Base-by-base conservation (phyloP, 1,140 invertebrate genomes). In the Marisa cornuarietis region DNA sequence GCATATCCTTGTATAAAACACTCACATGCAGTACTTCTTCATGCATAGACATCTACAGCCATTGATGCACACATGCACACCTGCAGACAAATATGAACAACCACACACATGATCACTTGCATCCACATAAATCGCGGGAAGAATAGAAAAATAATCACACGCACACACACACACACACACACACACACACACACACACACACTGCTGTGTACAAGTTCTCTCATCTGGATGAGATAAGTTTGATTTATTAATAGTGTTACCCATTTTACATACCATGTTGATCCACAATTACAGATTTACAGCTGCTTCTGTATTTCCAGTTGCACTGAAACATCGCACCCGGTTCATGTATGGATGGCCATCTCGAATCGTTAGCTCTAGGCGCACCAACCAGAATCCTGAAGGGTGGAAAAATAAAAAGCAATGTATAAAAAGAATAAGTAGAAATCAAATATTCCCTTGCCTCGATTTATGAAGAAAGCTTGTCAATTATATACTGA, bases 301-400 rank as follows among this genome's bases (percentile, higher is more conserved):
- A 82, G 49, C 79, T 83, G 73, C 66, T 80, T 18, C 77, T 71
- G 22, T 76, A 83, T 24, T 71, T 61, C 80, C 79, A 79, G 69
- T 79, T 82, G 80, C 85, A 86, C 71, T 83, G 82, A 42, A 81
- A 82, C 54, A 86, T 61, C 18, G 80, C 84, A 8, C 85, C 85
- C 18, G 85, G 84, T 22, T 78, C 63, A 0, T 80, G 61, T 5
- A 86, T 68, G 31, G 63, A 75, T 20, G 79, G 73, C 26, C 82
- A 76, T 18, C 62, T 24, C 10, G 75, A 63, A 71, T 86, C 84
- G 65, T 81, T 78, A 3, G 85, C 83, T 65, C 74, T 72, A 3
- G 85, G 85, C 22, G 85, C 85, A 18, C 85, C 85, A 54, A 83
- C 82, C 51, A 86, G 71, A 13, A 86, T 80, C 85, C 85, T 86